Conservation (phyloP, 1,140 invertebrate species). For the Homarus americanus region DNA sequence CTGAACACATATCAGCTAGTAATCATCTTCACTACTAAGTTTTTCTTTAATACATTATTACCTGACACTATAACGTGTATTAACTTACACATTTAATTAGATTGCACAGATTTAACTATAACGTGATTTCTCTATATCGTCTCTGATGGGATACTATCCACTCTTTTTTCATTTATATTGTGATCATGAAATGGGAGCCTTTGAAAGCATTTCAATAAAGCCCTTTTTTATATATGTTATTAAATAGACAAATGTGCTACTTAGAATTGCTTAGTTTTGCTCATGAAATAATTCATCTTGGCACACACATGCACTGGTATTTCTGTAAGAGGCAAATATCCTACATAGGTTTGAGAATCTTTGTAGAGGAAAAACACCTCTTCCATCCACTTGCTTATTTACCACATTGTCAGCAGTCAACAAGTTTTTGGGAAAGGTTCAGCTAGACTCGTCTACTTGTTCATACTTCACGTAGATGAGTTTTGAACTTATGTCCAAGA, state of each 20-base stretch:
- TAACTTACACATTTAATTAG: conserved; percentile 40
- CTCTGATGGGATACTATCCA: conserved; percentile 48
- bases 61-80: conserved; percentile 6
- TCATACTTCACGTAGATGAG: neutral
- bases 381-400: conserved; percentile 30
- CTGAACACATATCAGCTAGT: conserved; percentile 51
- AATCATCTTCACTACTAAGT: conserved; percentile 33
- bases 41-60: conserved; percentile 31
- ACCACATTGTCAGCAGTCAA: conserved; percentile 3
- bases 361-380: conserved; percentile 13
- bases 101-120: conserved; percentile 40
- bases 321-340: conserved; percentile 14
- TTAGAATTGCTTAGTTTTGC: conserved; percentile 26
- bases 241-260: conserved; percentile 10
- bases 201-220: conserved; percentile 27
- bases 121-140: conserved; percentile 25
- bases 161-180: conserved; percentile 40
- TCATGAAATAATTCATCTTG: conserved; percentile 10
- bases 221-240: conserved; percentile 23
- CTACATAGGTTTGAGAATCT: neutral
- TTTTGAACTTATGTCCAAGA: neutral
- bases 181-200: conserved; percentile 31
- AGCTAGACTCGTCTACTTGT: neutral
- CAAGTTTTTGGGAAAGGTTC: neutral
- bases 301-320: conserved; percentile 34